Conservation (phyloP, 2,113 vertebrate species). For the Pterocles burchelli region DNA sequence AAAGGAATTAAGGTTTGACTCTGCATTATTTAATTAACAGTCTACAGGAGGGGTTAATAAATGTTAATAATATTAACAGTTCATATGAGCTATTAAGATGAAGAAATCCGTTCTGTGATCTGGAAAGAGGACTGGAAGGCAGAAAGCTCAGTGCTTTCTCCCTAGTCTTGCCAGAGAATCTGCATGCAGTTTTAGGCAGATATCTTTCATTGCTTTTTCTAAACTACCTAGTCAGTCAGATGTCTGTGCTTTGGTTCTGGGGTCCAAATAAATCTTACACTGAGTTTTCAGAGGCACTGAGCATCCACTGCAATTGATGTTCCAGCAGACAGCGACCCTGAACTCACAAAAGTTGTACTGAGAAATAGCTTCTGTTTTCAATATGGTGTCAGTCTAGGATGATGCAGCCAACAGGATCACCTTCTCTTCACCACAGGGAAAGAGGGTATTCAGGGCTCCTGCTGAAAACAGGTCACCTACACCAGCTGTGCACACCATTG, state of each 20-base stretch:
- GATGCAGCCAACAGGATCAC: conserved; percentile 11
- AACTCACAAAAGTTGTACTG: not conserved
- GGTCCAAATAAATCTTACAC: not conserved
- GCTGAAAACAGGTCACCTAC: conserved; percentile 51
- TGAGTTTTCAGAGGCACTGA: not conserved
- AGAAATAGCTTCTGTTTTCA: not conserved
- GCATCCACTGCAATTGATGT: not conserved
- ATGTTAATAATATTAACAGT: conserved; percentile 45
- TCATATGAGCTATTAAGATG: not conserved
- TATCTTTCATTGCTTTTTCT: not conserved
- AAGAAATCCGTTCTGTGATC: not conserved
- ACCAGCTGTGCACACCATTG: conserved; percentile 7
- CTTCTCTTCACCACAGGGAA: not conserved
- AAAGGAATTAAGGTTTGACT: conserved; percentile 42
- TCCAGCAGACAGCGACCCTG: not conserved
- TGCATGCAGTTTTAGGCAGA: not conserved
- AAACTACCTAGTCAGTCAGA: not conserved
- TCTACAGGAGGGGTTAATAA: conserved; percentile 36
- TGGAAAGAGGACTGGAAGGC: not conserved
- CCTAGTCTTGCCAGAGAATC: not conserved
- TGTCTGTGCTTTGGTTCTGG: not conserved
- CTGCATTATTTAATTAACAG: conserved; percentile 47
- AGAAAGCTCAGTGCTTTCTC: not conserved
- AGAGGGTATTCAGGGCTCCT: not conserved
- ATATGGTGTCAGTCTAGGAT: not conserved